Conservation (phyloP, 2,797 vertebrate genomes). For the Paedocypris micromegethes region DNA sequence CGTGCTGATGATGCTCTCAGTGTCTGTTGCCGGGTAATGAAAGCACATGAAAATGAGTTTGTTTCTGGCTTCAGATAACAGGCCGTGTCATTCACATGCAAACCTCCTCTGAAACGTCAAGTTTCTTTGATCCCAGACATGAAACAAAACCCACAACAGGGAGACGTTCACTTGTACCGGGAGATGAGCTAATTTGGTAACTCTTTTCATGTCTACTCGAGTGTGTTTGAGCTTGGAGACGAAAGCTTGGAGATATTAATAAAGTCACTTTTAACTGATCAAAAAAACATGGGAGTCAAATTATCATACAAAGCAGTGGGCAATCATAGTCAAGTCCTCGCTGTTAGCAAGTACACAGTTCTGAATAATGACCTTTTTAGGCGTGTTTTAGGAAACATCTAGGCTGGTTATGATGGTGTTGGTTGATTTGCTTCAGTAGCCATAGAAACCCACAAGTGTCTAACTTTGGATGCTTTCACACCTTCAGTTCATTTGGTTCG, state of each 20-base stretch:
- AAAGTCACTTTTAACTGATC: constrained; percentile 43
- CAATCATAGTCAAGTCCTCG: constrained; percentile 35
- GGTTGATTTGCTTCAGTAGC: constrained; percentile 1
- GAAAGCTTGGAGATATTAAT: constrained; percentile 43
- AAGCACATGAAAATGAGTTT: constrained; percentile 40
- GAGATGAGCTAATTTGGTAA: constrained; percentile 48
- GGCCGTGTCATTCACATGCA: constrained; percentile 45
- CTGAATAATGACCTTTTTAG: constrained; percentile 35
- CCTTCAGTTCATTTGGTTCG: no score
- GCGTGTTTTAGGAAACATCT: constrained; percentile 11
- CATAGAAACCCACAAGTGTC: constrained; percentile 10
- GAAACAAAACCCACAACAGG: constrained; percentile 45
- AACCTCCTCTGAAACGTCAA: constrained; percentile 36
- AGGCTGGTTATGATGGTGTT: constrained; percentile 12
- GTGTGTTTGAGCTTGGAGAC: constrained; percentile 29
- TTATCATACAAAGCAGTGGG: constrained; percentile 46
- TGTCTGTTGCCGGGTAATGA: constrained; percentile 36
- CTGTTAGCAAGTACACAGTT: constrained; percentile 15
- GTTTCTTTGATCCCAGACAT: constrained; percentile 46
- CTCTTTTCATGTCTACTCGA: constrained; percentile 49
- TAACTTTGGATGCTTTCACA: not conserved
- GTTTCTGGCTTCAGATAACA: constrained; percentile 50
- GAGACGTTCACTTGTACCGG: constrained; percentile 37
- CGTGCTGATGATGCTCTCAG: constrained; percentile 28
- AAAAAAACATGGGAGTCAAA: constrained; percentile 39